A percentile compares a stretch with the other conserved stretches of the same genome.
Evolutionary conservation across 2,113 vertebrate genomes (phyloP).

Genomic region (Hippocampus abdominalis): DNA sequence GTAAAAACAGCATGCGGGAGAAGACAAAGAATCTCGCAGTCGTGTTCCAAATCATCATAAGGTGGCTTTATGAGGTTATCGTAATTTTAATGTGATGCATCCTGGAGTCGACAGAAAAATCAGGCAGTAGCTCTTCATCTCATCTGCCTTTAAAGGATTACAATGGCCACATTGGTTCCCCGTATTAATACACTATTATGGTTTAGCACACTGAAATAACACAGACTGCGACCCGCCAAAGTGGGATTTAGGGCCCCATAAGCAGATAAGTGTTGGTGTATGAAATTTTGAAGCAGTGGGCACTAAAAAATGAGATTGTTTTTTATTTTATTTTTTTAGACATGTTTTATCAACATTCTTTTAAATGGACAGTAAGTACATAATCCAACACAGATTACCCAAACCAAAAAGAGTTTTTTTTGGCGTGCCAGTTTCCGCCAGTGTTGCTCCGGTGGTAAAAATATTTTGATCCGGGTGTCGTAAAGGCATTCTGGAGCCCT

Average conservation of each 20-base stretch:
- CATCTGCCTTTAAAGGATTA: constrained; percentile 53
- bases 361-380: constrained; percentile 6
- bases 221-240: constrained; percentile 30
- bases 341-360: constrained; percentile 1
- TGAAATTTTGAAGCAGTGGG: not conserved
- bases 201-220: constrained; percentile 14
- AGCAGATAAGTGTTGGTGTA: constrained; percentile 35
- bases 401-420: constrained; percentile 12
- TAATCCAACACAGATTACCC: constrained; percentile 22
- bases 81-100: constrained; percentile 25
- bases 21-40: not conserved
- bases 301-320: not conserved
- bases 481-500: too few relatives aligned
- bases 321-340: not conserved
- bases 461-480: too few relatives aligned
- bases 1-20: not conserved
- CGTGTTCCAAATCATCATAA: not conserved
- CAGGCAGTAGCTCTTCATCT: constrained; percentile 29
- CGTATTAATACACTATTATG: constrained; percentile 28
- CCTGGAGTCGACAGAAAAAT: constrained; percentile 28
- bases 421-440: too few relatives aligned
- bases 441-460: too few relatives aligned
- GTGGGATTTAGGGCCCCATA: constrained; percentile 14
- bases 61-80: not conserved
- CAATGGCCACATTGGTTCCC: constrained; percentile 36